Conservation (phyloP, 2,113 vertebrate species). For the Meleagris gallopavo region DNA sequence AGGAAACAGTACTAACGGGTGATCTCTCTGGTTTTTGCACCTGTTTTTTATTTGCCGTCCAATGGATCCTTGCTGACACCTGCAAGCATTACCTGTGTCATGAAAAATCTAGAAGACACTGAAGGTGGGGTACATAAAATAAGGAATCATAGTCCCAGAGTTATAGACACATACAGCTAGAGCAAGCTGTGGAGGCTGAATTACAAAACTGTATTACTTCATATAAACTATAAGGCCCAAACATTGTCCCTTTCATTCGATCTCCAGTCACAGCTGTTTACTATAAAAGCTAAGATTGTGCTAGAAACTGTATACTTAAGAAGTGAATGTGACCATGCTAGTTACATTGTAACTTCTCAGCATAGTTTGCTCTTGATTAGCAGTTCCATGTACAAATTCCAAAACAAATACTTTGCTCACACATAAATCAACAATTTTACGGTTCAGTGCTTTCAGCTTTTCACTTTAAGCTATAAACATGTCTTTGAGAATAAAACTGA, state of each 20-base stretch:
- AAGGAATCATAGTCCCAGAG: not conserved
- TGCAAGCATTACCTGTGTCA: not conserved
- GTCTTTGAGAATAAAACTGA: not conserved
- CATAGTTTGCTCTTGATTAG: not conserved
- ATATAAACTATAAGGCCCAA: not conserved
- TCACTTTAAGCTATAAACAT: not conserved
- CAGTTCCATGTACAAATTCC: not conserved
- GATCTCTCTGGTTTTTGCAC: not conserved
- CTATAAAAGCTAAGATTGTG: not conserved
- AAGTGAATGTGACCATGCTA: not conserved
- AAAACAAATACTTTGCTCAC: not conserved
- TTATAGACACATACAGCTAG: not conserved
- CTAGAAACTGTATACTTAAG: not conserved
- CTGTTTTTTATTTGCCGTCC: not conserved
- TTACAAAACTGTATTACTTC: not conserved
- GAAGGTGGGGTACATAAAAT: not conserved
- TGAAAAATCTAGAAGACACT: not conserved
- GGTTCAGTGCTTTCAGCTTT: not conserved
- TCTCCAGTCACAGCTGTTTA: not conserved
- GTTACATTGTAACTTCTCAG: not conserved
- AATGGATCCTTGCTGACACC: not conserved
- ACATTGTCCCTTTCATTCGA: not conserved
- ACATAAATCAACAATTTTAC: not conserved
- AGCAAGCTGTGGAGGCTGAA: not conserved
- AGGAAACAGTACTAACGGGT: not conserved